A percentile compares a stretch with the other conserved stretches of the same genome.
These are phyloP conservation scores for Rugalucina vietnamica DNA, from an alignment of 2,888 invertebrate species.

Conservation along the genomic window DNA sequence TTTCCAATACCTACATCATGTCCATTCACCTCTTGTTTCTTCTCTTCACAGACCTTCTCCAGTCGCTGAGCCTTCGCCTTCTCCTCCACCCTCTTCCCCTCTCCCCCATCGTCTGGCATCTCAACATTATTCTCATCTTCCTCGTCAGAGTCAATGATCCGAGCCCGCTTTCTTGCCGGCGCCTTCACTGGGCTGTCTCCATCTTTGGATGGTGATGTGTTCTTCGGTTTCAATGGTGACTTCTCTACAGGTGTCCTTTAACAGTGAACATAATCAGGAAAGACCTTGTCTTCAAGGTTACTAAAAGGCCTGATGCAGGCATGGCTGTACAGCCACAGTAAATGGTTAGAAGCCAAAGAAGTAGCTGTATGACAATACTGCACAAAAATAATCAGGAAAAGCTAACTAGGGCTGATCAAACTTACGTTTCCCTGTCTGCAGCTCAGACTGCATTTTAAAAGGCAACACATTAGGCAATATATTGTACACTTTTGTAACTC, in stretches of 20 bases:
- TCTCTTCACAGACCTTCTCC: slow-evolving; percentile 55
- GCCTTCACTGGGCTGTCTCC: slow-evolving; percentile 71
- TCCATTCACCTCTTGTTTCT: neutral
- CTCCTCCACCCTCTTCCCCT: neutral
- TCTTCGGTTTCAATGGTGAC: slow-evolving; percentile 68
- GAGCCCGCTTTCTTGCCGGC: slow-evolving; percentile 59
- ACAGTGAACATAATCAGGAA: too few species aligned
- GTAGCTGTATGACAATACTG: too few species aligned
- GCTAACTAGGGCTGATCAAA: too few species aligned
- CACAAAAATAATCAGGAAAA: too few species aligned
- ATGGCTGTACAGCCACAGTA: too few species aligned
- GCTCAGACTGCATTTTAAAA: too few species aligned
- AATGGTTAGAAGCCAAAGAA: too few species aligned
- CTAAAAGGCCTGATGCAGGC: too few species aligned
- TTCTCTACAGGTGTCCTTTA: slow-evolving; percentile 40
- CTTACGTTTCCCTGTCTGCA: too few species aligned
- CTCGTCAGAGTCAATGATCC: slow-evolving; percentile 76
- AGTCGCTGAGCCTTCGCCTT: slow-evolving; percentile 39
- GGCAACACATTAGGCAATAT: too few species aligned
- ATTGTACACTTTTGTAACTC: too few species aligned
- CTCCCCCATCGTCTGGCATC: neutral
- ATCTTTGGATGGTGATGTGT: slow-evolving; percentile 60
- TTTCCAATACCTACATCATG: neutral
- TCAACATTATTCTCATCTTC: slow-evolving; percentile 66
- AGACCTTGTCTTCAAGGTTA: too few species aligned